Evolutionary conservation across 2,888 invertebrate species (phyloP), one percentile per base, ranked within the genome.

Genomic region (Plebejus melissa): DNA sequence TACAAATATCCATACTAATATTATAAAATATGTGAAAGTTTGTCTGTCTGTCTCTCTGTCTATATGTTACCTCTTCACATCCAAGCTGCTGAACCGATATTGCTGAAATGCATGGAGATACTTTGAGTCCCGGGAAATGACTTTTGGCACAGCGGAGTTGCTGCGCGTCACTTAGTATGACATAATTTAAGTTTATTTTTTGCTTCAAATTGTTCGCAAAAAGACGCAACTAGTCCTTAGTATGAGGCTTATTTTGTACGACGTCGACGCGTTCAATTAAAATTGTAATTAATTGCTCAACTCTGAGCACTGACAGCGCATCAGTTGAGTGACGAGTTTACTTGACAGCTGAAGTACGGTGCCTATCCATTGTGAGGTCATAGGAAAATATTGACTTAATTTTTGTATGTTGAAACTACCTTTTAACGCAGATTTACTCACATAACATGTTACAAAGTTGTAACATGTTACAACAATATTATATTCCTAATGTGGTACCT

Each of bases 271-370:
- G 83, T 87, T 87, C 88, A 90, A 90, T 90, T 89, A 93, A 91
- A 91, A 88, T 87, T 86, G 85, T 90, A 90, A 92, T 92, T 91
- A 91, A 93, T 93, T 90, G 88, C 88, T 87, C 82, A 83, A 85
- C 84, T 85, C 85, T 80, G 83, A 85, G 84, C 83, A 84, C 88
- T 88, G 91, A 89, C 91, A 87, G 65, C 32, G 32, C 65, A 65
- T 65, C 65, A 65, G 65, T 32, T 87, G 89, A 88, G 88, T 88
- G 65, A 11, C 87, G 89, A 88, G 88, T 88, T 83, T 84, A 80
- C 85, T 84, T 87, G 91, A 88, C 90, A 88, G 87, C 86, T 89
- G 87, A 90, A 82, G 85, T 84, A 87, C 85, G 85, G 85, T 82
- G 86, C 83, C 87, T 86, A 83, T 84, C 85, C 82, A 82, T 82